Evolutionary conservation across 2,797 vertebrate species (phyloP).

Genomic region (Acanthornis magna): DNA sequence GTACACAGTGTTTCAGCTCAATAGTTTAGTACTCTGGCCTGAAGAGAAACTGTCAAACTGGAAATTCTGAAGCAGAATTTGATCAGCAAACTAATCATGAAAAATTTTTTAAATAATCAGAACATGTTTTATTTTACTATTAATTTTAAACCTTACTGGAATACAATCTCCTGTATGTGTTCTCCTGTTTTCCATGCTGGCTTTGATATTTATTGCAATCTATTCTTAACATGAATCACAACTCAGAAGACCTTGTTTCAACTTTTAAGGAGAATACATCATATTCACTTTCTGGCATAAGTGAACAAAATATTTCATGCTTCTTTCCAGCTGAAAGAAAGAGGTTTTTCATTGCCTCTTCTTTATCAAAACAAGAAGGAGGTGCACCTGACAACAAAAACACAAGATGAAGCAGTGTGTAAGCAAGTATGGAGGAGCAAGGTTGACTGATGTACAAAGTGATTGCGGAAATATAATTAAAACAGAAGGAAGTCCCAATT

Average conservation of each 20-base stretch:
- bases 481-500: neutral
- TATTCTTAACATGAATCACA: neutral
- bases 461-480: neutral
- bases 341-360: neutral
- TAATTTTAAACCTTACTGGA: neutral
- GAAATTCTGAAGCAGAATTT: neutral
- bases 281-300: neutral
- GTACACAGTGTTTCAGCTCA: neutral
- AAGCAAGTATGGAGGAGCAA: neutral
- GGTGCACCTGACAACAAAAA: neutral
- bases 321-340: neutral
- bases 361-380: neutral
- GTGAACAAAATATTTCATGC: neutral
- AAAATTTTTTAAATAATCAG: neutral
- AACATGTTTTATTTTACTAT: neutral
- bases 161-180: neutral
- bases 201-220: neutral
- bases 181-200: neutral
- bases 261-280: neutral
- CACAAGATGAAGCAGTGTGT: neutral
- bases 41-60: neutral
- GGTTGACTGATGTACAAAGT: neutral
- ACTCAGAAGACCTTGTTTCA: neutral
- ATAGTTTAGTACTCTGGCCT: neutral
- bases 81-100: neutral